Percentiles rank a stretch among this genome's conserved stretches.
phyloP scores from a whole-genome alignment of 2,797 vertebrate genomes.

The Characodon lateralis region DNA sequence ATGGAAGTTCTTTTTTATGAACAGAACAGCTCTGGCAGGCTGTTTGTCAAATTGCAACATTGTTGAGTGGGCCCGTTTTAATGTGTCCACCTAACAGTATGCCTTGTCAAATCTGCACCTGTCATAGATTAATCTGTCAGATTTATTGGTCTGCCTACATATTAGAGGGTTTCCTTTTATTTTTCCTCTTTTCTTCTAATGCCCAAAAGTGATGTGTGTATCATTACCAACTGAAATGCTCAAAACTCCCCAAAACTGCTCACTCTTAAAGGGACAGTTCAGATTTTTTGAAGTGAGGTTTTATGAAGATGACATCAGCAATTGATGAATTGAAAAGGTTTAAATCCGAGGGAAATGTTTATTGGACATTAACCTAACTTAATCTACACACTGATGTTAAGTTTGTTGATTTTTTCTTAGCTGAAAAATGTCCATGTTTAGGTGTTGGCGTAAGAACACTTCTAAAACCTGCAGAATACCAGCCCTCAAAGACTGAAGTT shows the following conservation, averaged over 20 bases:
- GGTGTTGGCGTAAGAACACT: not conserved
- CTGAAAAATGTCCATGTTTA: not conserved
- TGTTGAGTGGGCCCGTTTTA: conserved; percentile 60
- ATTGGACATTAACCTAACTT: not conserved
- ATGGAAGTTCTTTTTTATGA: conserved; percentile 32
- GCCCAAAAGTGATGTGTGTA: not conserved
- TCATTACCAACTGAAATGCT: not conserved
- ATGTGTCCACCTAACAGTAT: conserved; percentile 46
- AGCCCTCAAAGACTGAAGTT: not conserved
- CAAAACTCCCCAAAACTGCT: not conserved
- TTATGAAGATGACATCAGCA: not conserved
- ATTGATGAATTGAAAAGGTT: not conserved
- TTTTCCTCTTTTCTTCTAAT: not conserved
- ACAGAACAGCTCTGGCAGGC: conserved; percentile 62
- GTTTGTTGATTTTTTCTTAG: not conserved
- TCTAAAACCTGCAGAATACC: not conserved
- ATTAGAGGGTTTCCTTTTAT: not conserved
- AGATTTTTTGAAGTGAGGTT: not conserved
- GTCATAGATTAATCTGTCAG: conserved; percentile 43
- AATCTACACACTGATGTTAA: not conserved
- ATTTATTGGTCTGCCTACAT: conserved; percentile 22
- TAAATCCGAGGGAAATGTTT: too few relatives aligned
- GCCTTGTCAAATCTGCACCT: conserved; percentile 29
- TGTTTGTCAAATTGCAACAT: conserved; percentile 73
- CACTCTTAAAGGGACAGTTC: not conserved